A percentile compares a stretch with the other conserved stretches of the same genome.
phyloP scores from a whole-genome alignment of 2,888 invertebrate species.

The Leptopilina myrica region DNA sequence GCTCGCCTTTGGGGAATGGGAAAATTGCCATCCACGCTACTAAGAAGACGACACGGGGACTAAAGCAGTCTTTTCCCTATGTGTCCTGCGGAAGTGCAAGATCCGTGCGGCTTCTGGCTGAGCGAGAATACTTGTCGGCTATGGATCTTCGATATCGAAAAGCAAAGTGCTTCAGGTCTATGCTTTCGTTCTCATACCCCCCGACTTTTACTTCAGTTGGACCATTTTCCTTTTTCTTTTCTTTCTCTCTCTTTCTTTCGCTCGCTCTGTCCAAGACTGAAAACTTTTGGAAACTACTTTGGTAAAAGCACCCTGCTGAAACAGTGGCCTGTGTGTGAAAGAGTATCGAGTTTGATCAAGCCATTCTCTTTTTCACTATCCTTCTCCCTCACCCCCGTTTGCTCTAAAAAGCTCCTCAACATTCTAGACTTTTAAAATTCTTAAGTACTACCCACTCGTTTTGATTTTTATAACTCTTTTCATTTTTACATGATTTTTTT shows the following conservation, averaged over 20 bases:
- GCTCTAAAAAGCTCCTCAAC: not conserved
- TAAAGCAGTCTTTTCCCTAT: constrained; percentile 40
- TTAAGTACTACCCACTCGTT: not conserved
- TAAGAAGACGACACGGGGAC: not conserved
- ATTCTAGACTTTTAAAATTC: constrained; percentile 16
- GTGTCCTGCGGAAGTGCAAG: constrained; percentile 43
- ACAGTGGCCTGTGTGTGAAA: constrained; percentile 19
- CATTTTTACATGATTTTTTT: not conserved
- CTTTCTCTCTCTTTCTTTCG: constrained; percentile 30
- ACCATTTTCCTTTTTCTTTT: constrained; percentile 40
- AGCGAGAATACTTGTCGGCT: constrained; percentile 46
- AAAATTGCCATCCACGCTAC: constrained; percentile 25
- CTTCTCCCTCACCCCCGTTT: not conserved
- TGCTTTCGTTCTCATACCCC: constrained; percentile 36
- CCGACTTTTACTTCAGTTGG: constrained; percentile 29
- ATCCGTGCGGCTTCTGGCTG: constrained; percentile 37
- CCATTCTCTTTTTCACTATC: not conserved
- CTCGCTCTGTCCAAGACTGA: constrained; percentile 32
- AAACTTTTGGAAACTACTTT: constrained; percentile 46
- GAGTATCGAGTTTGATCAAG: constrained; percentile 34
- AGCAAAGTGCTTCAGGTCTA: constrained; percentile 37
- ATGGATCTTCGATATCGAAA: constrained; percentile 50
- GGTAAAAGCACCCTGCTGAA: constrained; percentile 44
- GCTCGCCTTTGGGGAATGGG: not conserved
- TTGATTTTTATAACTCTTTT: constrained; percentile 24